A percentile compares a stretch with the other conserved stretches of the same genome.
phyloP scores from a whole-genome alignment of 2,797 vertebrate species.

The Pangasius krempfi region DNA sequence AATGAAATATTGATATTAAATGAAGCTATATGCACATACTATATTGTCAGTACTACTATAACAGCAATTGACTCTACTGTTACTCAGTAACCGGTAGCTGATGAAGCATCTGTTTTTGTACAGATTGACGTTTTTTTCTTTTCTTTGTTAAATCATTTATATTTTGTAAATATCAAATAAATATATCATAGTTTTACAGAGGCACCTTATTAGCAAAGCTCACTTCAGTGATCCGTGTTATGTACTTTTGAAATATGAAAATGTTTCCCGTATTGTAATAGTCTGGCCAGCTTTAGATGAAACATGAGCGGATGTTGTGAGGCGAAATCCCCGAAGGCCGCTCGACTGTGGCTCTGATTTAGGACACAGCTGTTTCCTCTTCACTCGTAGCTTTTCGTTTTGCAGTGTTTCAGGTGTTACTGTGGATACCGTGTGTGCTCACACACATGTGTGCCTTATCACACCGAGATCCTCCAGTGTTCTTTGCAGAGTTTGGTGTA shows the following conservation, averaged over 20 bases:
- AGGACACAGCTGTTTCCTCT: slow-evolving; percentile 26
- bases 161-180: background rate
- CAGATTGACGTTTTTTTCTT: background rate
- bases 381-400: background rate
- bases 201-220: background rate
- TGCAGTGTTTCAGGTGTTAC: slow-evolving; percentile 12
- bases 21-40: background rate
- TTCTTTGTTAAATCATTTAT: background rate
- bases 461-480: background rate
- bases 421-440: background rate
- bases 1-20: background rate
- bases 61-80: too few relatives aligned
- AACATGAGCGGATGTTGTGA: background rate
- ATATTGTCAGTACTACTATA: too few relatives aligned
- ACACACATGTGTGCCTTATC: background rate
- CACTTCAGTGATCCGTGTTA: background rate
- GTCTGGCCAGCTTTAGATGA: background rate
- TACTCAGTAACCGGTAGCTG: too few relatives aligned
- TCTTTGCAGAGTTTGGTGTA: background rate
- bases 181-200: background rate
- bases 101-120: too few relatives aligned
- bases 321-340: slow-evolving; percentile 6
- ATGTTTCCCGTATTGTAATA: background rate
- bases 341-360: background rate
- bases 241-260: background rate